phyloP scores from a whole-genome alignment of 64 coral and sea anemone species.

The Porites lutea region DNA sequence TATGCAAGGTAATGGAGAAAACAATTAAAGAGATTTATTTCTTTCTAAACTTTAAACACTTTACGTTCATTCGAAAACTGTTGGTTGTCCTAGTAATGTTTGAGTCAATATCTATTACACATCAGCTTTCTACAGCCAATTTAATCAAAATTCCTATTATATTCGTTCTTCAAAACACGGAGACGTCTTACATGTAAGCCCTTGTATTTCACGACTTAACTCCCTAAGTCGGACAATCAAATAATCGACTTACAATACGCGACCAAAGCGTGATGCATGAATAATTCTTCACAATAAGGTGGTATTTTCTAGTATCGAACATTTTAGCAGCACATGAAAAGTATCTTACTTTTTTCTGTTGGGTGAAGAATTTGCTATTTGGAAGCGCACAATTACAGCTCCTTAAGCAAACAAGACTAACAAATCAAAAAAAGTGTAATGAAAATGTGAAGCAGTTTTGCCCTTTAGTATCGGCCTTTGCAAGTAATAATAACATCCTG shows the following conservation, averaged over 20 bases:
- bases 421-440: too few relatives aligned
- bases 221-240: too few relatives aligned
- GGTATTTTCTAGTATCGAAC: neutral
- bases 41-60: neutral
- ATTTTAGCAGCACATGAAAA: too few relatives aligned
- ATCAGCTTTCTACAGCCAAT: neutral
- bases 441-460: too few relatives aligned
- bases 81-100: slow-evolving; percentile 8
- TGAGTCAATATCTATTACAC: neutral
- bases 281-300: neutral
- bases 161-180: neutral
- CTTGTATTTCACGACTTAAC: neutral
- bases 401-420: too few relatives aligned
- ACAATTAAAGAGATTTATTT: neutral
- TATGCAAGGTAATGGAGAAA: neutral
- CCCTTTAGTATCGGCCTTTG: too few relatives aligned
- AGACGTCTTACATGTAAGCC: neutral
- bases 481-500: neutral
- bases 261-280: neutral
- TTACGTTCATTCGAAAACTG: neutral
- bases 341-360: too few relatives aligned
- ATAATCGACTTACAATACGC: neutral
- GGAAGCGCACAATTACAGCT: too few relatives aligned
- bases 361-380: too few relatives aligned
- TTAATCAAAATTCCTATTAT: neutral